Evolutionary conservation across 2,888 invertebrate species (phyloP).

Genomic region (Nineta flava): DNA sequence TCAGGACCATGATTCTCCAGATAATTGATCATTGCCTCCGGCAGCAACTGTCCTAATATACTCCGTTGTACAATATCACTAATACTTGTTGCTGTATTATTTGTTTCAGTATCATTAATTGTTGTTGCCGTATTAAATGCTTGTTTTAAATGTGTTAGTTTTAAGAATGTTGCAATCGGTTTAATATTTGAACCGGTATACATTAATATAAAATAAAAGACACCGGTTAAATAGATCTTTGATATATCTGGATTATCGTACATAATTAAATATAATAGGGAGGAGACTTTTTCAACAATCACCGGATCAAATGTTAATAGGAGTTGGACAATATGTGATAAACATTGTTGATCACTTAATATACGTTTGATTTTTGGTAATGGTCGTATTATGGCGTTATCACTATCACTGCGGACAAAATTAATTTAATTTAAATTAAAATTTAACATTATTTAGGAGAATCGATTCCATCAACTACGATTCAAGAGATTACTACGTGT

Average conservation of each 20-base stretch:
- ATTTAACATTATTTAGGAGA: too few species aligned
- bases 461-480: too few species aligned
- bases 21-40: constrained; percentile 98
- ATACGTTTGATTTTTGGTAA: constrained; percentile 81
- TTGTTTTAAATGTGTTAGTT: constrained; percentile 90
- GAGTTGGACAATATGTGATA: constrained; percentile 90
- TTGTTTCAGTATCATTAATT: constrained; percentile 9
- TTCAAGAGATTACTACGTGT: too few species aligned
- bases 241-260: constrained; percentile 92
- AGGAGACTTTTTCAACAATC: constrained; percentile 90
- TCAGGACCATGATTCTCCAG: constrained; percentile 96
- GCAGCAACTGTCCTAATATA: constrained; percentile 82
- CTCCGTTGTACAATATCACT: constrained; percentile 85
- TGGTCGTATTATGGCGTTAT: constrained; percentile 91
- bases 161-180: constrained; percentile 86
- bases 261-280: constrained; percentile 75
- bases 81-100: constrained; percentile 21
- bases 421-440: constrained; percentile 3
- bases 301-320: constrained; percentile 95
- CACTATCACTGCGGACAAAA: constrained; percentile 47
- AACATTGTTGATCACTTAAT: constrained; percentile 70
- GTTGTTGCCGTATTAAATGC: constrained; percentile 35
- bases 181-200: constrained; percentile 97
- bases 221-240: constrained; percentile 85
- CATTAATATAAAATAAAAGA: constrained; percentile 97